These are phyloP conservation scores for Psittacus erithacus DNA, from an alignment of 2,113 vertebrate species.

Conservation along the genomic window DNA sequence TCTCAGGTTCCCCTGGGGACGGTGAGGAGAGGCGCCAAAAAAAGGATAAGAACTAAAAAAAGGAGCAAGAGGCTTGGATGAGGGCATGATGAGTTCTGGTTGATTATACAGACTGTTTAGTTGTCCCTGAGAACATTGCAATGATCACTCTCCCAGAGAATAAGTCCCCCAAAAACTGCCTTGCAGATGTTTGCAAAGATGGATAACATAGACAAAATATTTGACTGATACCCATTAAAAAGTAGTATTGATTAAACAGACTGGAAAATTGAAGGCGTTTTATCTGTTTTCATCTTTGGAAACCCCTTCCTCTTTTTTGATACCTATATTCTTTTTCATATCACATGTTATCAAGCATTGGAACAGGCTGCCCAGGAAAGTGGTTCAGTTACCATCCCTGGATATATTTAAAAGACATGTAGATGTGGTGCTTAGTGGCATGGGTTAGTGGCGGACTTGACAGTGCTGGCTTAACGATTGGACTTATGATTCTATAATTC, in stretches of 20 bases:
- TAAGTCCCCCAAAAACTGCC: not conserved
- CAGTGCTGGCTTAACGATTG: not conserved
- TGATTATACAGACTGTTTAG: not conserved
- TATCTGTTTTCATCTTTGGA: not conserved
- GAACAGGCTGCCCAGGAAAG: not conserved
- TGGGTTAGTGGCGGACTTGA: not conserved
- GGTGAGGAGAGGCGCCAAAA: not conserved
- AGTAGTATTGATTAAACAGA: not conserved
- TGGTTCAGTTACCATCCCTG: not conserved
- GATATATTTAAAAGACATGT: fast-evolving
- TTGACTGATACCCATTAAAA: not conserved
- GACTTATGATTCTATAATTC: not conserved
- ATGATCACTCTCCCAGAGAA: not conserved
- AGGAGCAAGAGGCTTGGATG: not conserved
- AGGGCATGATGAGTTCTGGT: not conserved
- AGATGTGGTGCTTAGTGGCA: not conserved
- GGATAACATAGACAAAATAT: not conserved
- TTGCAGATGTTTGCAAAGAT: not conserved
- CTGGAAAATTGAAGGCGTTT: not conserved
- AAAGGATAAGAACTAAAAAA: not conserved
- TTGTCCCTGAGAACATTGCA: not conserved
- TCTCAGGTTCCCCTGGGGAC: not conserved
- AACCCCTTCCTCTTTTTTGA: not conserved
- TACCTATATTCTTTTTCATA: not conserved
- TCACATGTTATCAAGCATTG: not conserved